phyloP scores from a whole-genome alignment of 2,888 invertebrate species.

The Acronicta leporina region DNA sequence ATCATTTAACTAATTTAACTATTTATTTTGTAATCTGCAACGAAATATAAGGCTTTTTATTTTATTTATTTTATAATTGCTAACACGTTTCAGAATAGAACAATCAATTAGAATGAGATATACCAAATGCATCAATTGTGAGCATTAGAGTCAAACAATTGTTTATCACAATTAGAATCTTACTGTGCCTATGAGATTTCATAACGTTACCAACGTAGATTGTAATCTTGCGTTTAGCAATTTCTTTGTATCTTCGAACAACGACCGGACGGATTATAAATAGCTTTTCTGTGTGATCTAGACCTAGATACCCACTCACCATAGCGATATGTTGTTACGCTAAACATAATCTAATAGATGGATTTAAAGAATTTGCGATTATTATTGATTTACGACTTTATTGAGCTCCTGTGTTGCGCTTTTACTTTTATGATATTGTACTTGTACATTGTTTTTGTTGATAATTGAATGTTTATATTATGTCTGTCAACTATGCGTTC shows the following conservation, averaged over 20 bases:
- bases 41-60: too few relatives aligned
- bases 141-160: constrained; percentile 48
- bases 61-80: too few relatives aligned
- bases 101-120: constrained; percentile 13
- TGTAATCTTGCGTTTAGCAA: constrained; percentile 52
- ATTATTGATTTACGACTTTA: constrained; percentile 1
- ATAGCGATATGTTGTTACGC: constrained; percentile 54
- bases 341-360: constrained; percentile 25
- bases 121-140: constrained; percentile 19
- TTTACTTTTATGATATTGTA: constrained; percentile 4
- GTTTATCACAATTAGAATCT: constrained; percentile 40
- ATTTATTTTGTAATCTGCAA: too few relatives aligned
- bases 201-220: constrained; percentile 46
- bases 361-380: constrained; percentile 1
- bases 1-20: too few relatives aligned
- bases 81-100: constrained; percentile 7
- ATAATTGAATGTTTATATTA: too few relatives aligned
- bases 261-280: constrained; percentile 37
- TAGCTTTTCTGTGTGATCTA: constrained; percentile 63
- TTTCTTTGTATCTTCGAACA: constrained; percentile 56
- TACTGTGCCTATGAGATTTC: constrained; percentile 49
- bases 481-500: too few relatives aligned
- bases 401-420: background rate
- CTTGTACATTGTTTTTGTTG: background rate
- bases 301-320: constrained; percentile 71